These are phyloP conservation scores for Nerophis ophidion DNA, from an alignment of 2,113 vertebrate species.

Conservation along the genomic window DNA sequence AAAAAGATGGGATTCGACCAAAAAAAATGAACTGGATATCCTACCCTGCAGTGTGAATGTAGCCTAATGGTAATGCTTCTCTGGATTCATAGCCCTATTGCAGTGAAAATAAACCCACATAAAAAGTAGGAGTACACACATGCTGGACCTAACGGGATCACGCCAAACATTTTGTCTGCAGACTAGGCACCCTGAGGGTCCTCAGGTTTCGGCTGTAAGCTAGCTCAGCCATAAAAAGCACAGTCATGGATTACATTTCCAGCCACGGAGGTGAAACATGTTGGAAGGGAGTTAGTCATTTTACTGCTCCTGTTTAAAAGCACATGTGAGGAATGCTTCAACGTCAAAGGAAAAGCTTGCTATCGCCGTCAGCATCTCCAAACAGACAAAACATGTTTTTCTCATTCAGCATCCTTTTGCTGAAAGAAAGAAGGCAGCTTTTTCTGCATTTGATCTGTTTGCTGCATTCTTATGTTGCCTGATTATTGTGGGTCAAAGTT, in stretches of 20 bases:
- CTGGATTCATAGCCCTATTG: too few relatives aligned
- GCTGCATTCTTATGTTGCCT: constrained; percentile 11
- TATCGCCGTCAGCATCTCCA: constrained; percentile 7
- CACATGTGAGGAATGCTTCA: constrained; percentile 23
- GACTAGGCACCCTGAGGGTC: constrained; percentile 4
- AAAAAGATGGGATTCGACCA: too few relatives aligned
- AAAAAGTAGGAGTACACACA: background rate
- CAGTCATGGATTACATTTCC: constrained; percentile 39
- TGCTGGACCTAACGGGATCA: background rate
- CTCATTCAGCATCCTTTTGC: constrained; percentile 24
- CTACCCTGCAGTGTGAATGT: too few relatives aligned
- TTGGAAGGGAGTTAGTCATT: constrained; percentile 24
- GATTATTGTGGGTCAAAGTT: constrained; percentile 22
- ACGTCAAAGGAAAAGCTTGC: background rate
- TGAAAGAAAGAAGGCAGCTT: background rate
- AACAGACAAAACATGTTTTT: constrained; percentile 30
- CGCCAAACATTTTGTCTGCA: background rate
- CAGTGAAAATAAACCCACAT: too few relatives aligned
- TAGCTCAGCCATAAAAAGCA: constrained; percentile 30
- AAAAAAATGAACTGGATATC: too few relatives aligned
- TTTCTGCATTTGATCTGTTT: constrained; percentile 4
- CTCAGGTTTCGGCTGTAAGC: background rate
- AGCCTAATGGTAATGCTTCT: too few relatives aligned
- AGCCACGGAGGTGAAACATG: constrained; percentile 30
- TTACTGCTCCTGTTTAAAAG: constrained; percentile 20